Evolutionary conservation across 2,113 vertebrate genomes (phyloP).

Genomic region (Capreolus pygargus): DNA sequence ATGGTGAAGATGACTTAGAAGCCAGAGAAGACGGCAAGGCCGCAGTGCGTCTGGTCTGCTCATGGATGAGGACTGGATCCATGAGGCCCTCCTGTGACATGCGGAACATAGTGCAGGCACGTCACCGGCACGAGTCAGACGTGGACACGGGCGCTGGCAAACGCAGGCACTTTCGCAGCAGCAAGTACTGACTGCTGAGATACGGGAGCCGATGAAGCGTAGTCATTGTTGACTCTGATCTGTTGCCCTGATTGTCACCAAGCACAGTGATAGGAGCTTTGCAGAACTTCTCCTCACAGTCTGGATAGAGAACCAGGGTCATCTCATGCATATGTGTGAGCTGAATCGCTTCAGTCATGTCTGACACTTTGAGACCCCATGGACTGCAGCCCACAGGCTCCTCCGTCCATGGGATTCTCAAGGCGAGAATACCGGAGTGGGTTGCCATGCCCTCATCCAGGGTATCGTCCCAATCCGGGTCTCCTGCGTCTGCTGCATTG

Average conservation of each 20-base stretch:
- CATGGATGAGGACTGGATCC: accelerated
- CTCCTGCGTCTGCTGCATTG: accelerated
- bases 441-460: background rate
- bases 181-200: no score
- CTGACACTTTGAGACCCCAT: background rate
- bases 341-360: background rate
- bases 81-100: no score
- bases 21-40: background rate
- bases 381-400: background rate
- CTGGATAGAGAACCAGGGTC: background rate
- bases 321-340: background rate
- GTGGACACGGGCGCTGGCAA: accelerated
- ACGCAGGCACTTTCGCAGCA: background rate
- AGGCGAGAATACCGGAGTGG: background rate
- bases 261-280: background rate
- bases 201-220: no score
- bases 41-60: background rate
- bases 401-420: background rate
- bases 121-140: background rate
- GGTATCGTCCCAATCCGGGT: background rate
- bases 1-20: background rate
- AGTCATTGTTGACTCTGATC: background rate
- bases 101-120: accelerated
- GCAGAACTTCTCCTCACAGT: background rate
- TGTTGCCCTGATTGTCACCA: no score